A percentile compares a stretch with the other conserved stretches of the same genome.
phyloP scores from a whole-genome alignment of 2,113 vertebrate genomes.

The Capreolus pygargus region DNA sequence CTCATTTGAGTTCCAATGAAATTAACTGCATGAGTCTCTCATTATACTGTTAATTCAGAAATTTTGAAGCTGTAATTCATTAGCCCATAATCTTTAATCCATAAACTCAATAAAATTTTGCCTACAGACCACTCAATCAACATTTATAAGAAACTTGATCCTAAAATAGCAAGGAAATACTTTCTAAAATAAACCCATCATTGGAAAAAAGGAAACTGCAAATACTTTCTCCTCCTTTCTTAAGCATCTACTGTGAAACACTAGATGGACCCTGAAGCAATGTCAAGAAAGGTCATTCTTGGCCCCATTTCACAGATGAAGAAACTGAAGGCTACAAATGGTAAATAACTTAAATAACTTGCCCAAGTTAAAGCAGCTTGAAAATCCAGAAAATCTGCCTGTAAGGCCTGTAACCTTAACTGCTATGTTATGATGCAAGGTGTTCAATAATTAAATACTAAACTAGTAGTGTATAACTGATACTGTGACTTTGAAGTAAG shows the following conservation, averaged over 20 bases:
- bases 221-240: neutral
- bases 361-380: neutral
- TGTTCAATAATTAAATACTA: neutral
- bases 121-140: neutral
- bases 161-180: neutral
- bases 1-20: neutral
- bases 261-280: neutral
- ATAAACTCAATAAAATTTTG: neutral
- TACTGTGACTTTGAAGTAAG: neutral
- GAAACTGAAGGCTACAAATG: neutral
- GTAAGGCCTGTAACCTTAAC: neutral
- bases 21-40: neutral
- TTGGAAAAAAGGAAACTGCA: neutral
- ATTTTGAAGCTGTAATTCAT: neutral
- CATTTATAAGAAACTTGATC: neutral
- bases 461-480: neutral
- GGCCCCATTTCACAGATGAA: neutral
- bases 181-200: slow-evolving; percentile 10
- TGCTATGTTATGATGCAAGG: neutral
- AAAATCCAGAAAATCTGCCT: neutral
- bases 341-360: neutral
- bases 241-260: neutral
- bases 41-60: neutral
- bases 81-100: neutral
- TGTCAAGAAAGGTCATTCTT: neutral